phyloP scores from a whole-genome alignment of 2,888 invertebrate species.

The Leptinotarsa haldemani region DNA sequence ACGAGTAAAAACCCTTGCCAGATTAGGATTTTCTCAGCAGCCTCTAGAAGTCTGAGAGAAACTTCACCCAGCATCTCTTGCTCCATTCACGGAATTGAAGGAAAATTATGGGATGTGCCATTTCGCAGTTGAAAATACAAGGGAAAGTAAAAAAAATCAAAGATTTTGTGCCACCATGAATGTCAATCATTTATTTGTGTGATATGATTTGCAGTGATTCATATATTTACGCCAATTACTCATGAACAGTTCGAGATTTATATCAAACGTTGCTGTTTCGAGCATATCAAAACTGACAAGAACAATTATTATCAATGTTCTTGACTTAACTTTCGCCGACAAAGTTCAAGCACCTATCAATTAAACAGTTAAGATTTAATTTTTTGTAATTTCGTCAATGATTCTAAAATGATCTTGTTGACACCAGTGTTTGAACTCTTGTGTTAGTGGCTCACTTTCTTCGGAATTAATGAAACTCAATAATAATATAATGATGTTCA shows the following conservation, averaged over 20 bases:
- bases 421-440: slow-evolving; percentile 24
- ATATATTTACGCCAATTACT: not conserved
- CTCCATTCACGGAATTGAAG: too few relatives aligned
- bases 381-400: slow-evolving; percentile 17
- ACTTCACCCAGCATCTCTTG: too few relatives aligned
- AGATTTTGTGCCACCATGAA: too few relatives aligned
- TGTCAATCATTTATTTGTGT: not conserved
- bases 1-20: too few relatives aligned
- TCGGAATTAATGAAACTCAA: not conserved
- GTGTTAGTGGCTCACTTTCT: slow-evolving; percentile 12
- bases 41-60: too few relatives aligned
- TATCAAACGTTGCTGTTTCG: not conserved
- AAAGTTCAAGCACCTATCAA: slow-evolving; percentile 20
- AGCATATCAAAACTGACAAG: slow-evolving; percentile 1
- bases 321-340: slow-evolving; percentile 13
- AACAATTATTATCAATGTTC: slow-evolving; percentile 2
- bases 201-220: not conserved
- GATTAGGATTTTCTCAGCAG: too few relatives aligned
- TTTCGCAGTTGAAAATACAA: too few relatives aligned
- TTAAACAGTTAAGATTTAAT: slow-evolving; percentile 22
- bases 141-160: too few relatives aligned
- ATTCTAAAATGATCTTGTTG: slow-evolving; percentile 16
- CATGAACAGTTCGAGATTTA: not conserved
- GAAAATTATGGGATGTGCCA: too few relatives aligned
- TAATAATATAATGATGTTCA: not conserved